phyloP scores from a whole-genome alignment of 2,113 vertebrate species.

The Pheucticus melanocephalus region DNA sequence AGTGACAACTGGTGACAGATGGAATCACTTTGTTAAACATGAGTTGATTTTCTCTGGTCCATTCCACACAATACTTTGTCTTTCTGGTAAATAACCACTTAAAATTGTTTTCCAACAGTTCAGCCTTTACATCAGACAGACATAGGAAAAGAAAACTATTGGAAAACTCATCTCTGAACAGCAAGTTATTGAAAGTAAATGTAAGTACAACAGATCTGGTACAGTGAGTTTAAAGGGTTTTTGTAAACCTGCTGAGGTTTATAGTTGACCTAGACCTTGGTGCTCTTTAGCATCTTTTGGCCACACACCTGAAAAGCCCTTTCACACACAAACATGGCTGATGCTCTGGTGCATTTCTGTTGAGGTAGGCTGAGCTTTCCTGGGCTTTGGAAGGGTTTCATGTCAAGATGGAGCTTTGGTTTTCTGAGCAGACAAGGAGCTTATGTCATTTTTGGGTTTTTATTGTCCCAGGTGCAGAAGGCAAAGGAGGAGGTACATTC shows the following conservation, averaged over 20 bases:
- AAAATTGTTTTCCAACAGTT: slow-evolving; percentile 73
- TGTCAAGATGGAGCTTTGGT: not conserved
- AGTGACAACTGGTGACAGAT: not conserved
- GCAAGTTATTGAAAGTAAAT: slow-evolving; percentile 88
- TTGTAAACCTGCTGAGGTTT: not conserved
- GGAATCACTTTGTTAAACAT: not conserved
- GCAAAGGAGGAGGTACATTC: not conserved
- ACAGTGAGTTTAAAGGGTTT: not conserved
- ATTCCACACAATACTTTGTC: not conserved
- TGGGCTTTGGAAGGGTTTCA: not conserved
- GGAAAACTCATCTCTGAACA: slow-evolving; percentile 85
- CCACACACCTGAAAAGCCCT: not conserved
- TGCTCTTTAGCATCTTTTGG: not conserved
- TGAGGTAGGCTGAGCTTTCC: not conserved
- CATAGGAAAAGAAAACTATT: slow-evolving; percentile 92
- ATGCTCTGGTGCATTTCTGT: not conserved
- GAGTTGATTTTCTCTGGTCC: not conserved
- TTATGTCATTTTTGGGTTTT: not conserved
- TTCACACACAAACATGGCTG: not conserved
- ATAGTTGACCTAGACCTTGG: not conserved
- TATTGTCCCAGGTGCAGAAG: not conserved
- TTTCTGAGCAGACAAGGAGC: not conserved
- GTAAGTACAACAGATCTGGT: slow-evolving; percentile 72
- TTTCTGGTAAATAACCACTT: not conserved
- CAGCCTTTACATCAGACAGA: slow-evolving; percentile 84